These are phyloP conservation scores for Isichthys henryi DNA, from an alignment of 2,113 vertebrate species.

Conservation along the genomic window DNA sequence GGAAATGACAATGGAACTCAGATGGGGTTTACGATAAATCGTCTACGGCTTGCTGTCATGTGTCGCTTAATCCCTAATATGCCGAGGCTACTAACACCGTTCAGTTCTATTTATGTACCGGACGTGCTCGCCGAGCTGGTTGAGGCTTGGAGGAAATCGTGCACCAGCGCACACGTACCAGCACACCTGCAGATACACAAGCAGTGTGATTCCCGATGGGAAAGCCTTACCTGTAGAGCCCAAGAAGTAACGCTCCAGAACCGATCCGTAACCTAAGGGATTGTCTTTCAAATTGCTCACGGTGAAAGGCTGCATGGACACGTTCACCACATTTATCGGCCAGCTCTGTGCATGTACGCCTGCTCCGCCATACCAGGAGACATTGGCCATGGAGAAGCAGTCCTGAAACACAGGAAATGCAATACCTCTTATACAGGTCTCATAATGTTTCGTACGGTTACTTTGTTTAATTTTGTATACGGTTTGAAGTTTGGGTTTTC, in stretches of 20 bases:
- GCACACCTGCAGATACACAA: not conserved
- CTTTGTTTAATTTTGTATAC: not conserved
- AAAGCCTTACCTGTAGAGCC: conserved; percentile 74
- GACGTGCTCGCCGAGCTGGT: not conserved
- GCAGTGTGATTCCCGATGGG: not conserved
- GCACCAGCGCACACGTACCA: not conserved
- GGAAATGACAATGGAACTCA: conserved; percentile 46
- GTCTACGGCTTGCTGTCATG: conserved; percentile 41
- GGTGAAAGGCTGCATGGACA: conserved; percentile 63
- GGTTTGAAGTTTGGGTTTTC: not conserved
- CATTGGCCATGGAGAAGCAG: conserved; percentile 82
- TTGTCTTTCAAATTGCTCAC: conserved; percentile 62
- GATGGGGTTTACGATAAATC: conserved; percentile 48
- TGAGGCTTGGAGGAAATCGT: not conserved
- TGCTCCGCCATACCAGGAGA: conserved; percentile 82
- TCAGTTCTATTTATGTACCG: conserved; percentile 36
- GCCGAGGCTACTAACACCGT: conserved; percentile 38
- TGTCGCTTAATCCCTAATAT: conserved; percentile 54
- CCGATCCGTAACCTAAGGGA: conserved; percentile 67
- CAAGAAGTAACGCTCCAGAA: conserved; percentile 78
- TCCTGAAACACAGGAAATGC: conserved; percentile 55
- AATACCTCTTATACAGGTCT: not conserved
- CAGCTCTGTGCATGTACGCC: conserved; percentile 65
- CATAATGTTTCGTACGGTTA: not conserved
- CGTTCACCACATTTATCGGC: conserved; percentile 69